Percentiles rank a stretch among this genome's conserved stretches.
phyloP scores from a whole-genome alignment of 2,888 invertebrate species.

The Phaedon cochleariae region DNA sequence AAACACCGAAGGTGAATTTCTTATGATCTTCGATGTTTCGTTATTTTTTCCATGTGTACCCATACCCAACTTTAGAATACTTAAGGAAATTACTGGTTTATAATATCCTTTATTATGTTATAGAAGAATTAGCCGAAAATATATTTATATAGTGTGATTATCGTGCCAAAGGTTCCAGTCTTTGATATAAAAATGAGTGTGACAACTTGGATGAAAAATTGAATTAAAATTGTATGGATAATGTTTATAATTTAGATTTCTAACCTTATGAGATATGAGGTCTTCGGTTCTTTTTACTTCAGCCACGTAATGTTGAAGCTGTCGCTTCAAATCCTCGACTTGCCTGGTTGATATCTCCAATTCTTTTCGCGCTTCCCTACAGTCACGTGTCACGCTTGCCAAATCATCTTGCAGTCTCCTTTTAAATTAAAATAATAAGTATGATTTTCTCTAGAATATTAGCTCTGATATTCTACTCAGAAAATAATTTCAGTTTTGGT shows the following conservation, averaged over 20 bases:
- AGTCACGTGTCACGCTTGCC: slow-evolving; percentile 70
- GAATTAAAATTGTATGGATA: no score
- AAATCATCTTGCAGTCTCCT: slow-evolving; percentile 79
- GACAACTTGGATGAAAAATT: no score
- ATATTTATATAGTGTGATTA: no score
- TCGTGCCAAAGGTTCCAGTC: no score
- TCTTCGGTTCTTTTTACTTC: slow-evolving; percentile 84
- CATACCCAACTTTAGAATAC: not conserved
- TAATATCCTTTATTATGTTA: no score
- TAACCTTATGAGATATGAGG: slow-evolving; percentile 73
- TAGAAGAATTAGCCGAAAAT: no score
- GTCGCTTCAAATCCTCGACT: slow-evolving; percentile 77
- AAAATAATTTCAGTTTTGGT: no score
- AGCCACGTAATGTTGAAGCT: slow-evolving; percentile 82
- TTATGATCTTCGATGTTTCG: no score
- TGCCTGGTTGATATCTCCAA: slow-evolving; percentile 75
- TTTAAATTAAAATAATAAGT: not conserved
- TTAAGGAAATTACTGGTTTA: no score
- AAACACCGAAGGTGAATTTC: no score
- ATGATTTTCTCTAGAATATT: not conserved
- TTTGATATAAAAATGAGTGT: no score
- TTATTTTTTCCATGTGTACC: no score
- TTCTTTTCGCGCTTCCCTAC: slow-evolving; percentile 71
- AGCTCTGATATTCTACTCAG: not conserved
- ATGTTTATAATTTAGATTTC: slow-evolving; percentile 18